Evolutionary conservation across 2,797 vertebrate genomes (phyloP).

Genomic region (Squalus acanthias): DNA sequence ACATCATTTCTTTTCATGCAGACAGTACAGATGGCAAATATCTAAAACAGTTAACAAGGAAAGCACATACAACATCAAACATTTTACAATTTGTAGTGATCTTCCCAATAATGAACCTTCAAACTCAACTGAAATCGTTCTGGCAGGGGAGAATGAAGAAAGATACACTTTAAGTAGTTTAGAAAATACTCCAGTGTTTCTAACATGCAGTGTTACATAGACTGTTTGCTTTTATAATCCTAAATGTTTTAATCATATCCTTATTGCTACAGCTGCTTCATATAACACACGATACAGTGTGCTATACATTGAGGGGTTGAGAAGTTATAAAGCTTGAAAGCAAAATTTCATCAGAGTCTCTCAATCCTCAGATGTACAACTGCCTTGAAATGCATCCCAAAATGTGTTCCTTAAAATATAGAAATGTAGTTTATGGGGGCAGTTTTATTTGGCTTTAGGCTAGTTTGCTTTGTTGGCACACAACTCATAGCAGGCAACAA

Average conservation of each 20-base stretch:
- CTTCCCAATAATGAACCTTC: not conserved
- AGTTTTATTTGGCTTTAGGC: not conserved
- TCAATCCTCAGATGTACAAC: not conserved
- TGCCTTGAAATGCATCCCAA: not conserved
- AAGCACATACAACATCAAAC: not conserved
- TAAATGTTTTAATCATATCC: not conserved
- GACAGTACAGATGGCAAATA: not conserved
- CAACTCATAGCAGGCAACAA: not conserved
- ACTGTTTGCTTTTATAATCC: not conserved
- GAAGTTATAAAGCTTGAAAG: not conserved
- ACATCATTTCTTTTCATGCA: not conserved
- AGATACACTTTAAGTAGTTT: not conserved
- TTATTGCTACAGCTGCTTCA: not conserved
- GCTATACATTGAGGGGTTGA: not conserved
- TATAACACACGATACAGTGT: not conserved
- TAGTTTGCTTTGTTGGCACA: not conserved
- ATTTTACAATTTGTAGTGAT: not conserved
- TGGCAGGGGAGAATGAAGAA: not conserved
- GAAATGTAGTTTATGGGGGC: not conserved
- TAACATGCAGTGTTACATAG: not conserved
- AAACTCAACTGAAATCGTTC: not conserved
- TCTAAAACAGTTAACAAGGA: not conserved
- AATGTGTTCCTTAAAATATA: not conserved
- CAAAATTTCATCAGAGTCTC: not conserved
- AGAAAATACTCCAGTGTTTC: not conserved